Conservation (phyloP, 2,797 vertebrate genomes). For the Centropyge bicolor region DNA sequence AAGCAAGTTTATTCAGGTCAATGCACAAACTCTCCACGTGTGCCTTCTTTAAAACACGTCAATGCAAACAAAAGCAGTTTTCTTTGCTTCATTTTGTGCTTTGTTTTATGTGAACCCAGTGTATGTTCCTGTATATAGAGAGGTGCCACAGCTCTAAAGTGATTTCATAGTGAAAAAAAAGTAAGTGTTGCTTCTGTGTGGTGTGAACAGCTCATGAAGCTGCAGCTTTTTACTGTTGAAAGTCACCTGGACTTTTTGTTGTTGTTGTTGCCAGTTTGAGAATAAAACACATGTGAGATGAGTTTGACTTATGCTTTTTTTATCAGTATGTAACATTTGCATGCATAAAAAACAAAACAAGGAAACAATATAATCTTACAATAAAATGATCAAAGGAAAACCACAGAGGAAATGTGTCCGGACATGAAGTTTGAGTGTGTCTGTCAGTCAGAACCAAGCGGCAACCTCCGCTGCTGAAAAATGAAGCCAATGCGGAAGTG, state of each 20-base stretch:
- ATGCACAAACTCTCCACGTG: conserved; percentile 5
- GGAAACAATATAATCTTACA: background rate
- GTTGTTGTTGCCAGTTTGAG: conserved; percentile 31
- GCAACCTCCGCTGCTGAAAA: too few relatives aligned
- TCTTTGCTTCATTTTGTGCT: conserved; percentile 39
- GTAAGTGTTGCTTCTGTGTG: conserved; percentile 25
- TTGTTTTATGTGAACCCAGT: conserved; percentile 51
- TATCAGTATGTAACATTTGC: background rate
- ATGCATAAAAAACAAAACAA: background rate
- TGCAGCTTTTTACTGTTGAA: conserved; percentile 9
- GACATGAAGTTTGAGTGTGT: conserved; percentile 6
- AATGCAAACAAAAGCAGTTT: conserved; percentile 21
- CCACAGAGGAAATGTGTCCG: conserved; percentile 43
- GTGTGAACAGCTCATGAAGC: background rate
- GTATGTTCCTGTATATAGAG: conserved; percentile 38
- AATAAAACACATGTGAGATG: conserved; percentile 59
- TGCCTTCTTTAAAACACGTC: conserved; percentile 24
- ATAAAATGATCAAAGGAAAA: conserved; percentile 17
- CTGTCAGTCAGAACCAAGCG: background rate
- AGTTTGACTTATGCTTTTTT: background rate
- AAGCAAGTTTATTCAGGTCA: background rate
- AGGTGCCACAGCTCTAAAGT: conserved; percentile 23
- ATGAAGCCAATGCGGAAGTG: too few relatives aligned
- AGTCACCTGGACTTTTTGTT: conserved; percentile 24
- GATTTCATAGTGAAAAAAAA: too few relatives aligned